A percentile compares a stretch with the other conserved stretches of the same genome.
Evolutionary conservation across 2,113 vertebrate species (phyloP).

Genomic region (Heteronetta atricapilla): DNA sequence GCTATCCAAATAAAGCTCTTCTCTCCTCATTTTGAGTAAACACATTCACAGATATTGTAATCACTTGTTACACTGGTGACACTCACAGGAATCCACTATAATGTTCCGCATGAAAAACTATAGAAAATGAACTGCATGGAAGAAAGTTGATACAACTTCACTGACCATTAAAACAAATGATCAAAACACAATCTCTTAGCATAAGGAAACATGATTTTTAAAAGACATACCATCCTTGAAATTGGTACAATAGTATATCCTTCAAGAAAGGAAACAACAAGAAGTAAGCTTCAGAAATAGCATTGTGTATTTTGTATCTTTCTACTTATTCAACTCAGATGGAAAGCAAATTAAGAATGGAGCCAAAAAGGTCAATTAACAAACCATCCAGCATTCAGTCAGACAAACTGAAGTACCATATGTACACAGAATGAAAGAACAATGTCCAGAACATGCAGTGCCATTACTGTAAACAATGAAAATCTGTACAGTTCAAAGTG

Average conservation of each 20-base stretch:
- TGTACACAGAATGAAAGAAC: not conserved
- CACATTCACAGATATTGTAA: not conserved
- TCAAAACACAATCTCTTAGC: not conserved
- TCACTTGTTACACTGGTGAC: not conserved
- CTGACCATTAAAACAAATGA: not conserved
- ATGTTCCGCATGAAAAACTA: not conserved
- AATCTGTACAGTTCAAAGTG: not conserved
- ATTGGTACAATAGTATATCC: not conserved
- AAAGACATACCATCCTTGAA: not conserved
- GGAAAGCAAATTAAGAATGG: not conserved
- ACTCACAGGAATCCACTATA: not conserved
- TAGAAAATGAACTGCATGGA: not conserved
- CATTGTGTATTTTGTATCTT: not conserved
- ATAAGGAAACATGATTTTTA: not conserved
- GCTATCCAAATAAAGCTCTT: not conserved
- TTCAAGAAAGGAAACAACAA: not conserved
- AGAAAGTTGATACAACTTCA: not conserved
- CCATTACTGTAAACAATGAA: not conserved
- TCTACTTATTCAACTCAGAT: not conserved
- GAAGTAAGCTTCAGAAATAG: not conserved
- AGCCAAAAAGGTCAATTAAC: not conserved
- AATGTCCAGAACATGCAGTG: conserved; percentile 14
- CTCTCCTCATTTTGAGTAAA: not conserved
- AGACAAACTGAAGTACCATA: not conserved
- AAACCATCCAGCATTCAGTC: conserved; percentile 1